Evolutionary conservation across 2,888 invertebrate species (phyloP).

Genomic region (Metalampra italica): DNA sequence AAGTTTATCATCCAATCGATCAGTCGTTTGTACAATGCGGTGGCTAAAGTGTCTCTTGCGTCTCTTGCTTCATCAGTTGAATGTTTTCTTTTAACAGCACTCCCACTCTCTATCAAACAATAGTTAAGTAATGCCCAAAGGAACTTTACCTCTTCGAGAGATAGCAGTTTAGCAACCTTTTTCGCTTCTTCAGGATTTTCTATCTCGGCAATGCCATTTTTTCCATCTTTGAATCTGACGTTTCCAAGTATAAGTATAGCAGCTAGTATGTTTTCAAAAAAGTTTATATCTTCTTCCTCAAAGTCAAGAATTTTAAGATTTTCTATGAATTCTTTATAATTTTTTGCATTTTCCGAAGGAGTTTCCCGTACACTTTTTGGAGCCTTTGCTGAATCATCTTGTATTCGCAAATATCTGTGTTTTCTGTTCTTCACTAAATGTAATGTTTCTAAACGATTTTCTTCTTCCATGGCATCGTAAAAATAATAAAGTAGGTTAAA

Average conservation of each 20-base stretch:
- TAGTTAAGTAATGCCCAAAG: conserved; percentile 92
- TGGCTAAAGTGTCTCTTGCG: conserved; percentile 90
- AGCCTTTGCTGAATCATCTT: conserved; percentile 75
- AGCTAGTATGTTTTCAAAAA: conserved; percentile 83
- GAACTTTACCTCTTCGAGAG: conserved; percentile 89
- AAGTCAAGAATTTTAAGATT: conserved; percentile 84
- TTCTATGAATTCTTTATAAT: conserved; percentile 81
- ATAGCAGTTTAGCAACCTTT: conserved; percentile 85
- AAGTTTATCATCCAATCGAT: conserved; percentile 93
- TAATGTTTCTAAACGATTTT: conserved; percentile 82
- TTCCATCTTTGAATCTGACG: conserved; percentile 84
- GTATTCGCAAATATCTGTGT: conserved; percentile 86
- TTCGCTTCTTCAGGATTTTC: conserved; percentile 84
- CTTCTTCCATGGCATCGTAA: conserved; percentile 88
- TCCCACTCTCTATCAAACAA: conserved; percentile 87
- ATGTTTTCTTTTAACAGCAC: conserved; percentile 82
- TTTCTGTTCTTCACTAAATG: conserved; percentile 82
- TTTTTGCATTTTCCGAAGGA: conserved; percentile 80
- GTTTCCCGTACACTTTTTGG: conserved; percentile 82
- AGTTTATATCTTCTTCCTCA: conserved; percentile 83
- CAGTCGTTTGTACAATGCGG: conserved; percentile 89
- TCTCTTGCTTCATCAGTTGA: conserved; percentile 89
- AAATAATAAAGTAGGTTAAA: conserved; percentile 95
- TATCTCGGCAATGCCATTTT: conserved; percentile 82
- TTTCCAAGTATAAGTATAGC: conserved; percentile 90